phyloP scores from a whole-genome alignment of 1,140 invertebrate genomes.

The Drosophila nasuta region DNA sequence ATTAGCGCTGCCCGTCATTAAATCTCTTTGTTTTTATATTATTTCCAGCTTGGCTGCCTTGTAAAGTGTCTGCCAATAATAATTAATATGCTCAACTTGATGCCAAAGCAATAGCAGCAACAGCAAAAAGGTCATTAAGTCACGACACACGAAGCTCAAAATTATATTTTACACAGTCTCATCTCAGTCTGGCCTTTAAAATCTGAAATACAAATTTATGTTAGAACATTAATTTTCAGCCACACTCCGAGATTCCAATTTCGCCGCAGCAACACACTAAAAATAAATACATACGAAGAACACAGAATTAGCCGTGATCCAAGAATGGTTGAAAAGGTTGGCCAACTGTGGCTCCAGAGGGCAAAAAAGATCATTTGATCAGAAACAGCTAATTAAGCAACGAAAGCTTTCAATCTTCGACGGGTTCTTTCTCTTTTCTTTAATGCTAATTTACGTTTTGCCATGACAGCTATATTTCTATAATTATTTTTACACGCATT shows the following conservation, averaged over 20 bases:
- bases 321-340: slow-evolving; percentile 52
- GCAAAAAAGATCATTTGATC: slow-evolving; percentile 71
- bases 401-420: slow-evolving; percentile 39
- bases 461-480: slow-evolving; percentile 65
- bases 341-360: slow-evolving; percentile 35
- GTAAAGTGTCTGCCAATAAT: slow-evolving; percentile 72
- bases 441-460: slow-evolving; percentile 65
- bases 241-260: slow-evolving; percentile 40
- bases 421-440: slow-evolving; percentile 67
- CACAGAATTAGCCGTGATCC: slow-evolving; percentile 70
- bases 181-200: slow-evolving; percentile 42
- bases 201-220: slow-evolving; percentile 65
- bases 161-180: slow-evolving; percentile 54
- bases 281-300: slow-evolving; percentile 20
- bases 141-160: slow-evolving; percentile 48
- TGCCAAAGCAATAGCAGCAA: slow-evolving; percentile 36
- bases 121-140: slow-evolving; percentile 73
- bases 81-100: slow-evolving; percentile 69
- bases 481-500: slow-evolving; percentile 52
- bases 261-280: slow-evolving; percentile 37
- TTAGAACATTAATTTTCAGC: slow-evolving; percentile 73
- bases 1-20: slow-evolving; percentile 57
- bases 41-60: slow-evolving; percentile 26
- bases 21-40: slow-evolving; percentile 43
- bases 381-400: slow-evolving; percentile 24